phyloP scores from a whole-genome alignment of 2,113 vertebrate species.

The Anguilla rostrata region DNA sequence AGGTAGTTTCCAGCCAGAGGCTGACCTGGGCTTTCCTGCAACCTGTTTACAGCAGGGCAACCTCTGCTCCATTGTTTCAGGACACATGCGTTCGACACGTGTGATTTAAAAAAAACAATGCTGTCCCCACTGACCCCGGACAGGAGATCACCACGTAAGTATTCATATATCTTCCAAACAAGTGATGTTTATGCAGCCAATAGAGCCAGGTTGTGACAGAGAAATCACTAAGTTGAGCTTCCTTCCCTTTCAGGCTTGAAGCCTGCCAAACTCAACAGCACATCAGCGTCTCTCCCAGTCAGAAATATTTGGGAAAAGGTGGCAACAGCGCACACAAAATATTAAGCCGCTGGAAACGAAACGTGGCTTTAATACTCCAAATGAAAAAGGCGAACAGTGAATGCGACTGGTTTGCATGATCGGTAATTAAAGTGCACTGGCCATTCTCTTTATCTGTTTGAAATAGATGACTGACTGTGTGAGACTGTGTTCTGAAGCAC shows the following conservation, averaged over 20 bases:
- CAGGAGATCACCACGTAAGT: not conserved
- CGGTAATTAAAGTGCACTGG: too few species aligned
- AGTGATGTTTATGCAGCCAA: not conserved
- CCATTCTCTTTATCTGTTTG: not conserved
- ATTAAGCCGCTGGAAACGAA: constrained; percentile 46
- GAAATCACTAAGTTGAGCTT: not conserved
- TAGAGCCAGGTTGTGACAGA: not conserved
- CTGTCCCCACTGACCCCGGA: constrained; percentile 36
- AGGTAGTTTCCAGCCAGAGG: not conserved
- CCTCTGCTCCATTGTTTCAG: constrained; percentile 46
- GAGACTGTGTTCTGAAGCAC: not conserved
- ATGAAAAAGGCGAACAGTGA: too few species aligned
- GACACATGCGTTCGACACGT: constrained; percentile 9
- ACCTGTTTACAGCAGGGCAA: constrained; percentile 19
- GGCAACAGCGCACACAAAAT: constrained; percentile 36
- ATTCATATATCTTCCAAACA: not conserved
- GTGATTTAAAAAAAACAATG: constrained; percentile 33
- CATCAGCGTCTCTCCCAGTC: constrained; percentile 17
- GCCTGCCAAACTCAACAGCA: constrained; percentile 15
- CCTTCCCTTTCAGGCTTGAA: not conserved
- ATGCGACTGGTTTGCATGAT: too few species aligned
- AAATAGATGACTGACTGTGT: not conserved
- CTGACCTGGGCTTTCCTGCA: not conserved
- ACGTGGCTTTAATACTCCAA: too few species aligned
- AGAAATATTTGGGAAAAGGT: constrained; percentile 23